These are phyloP conservation scores for Hyperoodon ampullatus DNA, from an alignment of 2,113 vertebrate species.

Conservation along the genomic window DNA sequence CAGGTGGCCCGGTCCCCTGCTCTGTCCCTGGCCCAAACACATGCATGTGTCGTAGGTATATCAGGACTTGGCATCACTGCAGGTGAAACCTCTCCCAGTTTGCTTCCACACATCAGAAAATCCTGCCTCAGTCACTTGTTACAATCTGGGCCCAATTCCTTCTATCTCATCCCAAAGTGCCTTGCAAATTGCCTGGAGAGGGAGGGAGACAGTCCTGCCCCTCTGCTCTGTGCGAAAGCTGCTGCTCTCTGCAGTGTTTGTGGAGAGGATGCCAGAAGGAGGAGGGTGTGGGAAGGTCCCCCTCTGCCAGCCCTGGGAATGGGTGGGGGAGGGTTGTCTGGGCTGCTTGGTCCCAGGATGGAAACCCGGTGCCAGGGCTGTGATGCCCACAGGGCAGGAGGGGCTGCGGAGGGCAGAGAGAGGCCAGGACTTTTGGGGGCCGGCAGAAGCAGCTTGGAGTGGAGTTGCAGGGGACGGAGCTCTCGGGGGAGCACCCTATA, in stretches of 20 bases:
- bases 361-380: background rate
- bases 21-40: background rate
- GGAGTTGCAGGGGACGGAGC: background rate
- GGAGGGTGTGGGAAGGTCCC: background rate
- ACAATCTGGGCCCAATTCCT: background rate
- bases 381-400: background rate
- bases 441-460: background rate
- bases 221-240: background rate
- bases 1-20: background rate
- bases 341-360: background rate
- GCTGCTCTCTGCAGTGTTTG: constrained; percentile 43
- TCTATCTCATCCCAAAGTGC: background rate
- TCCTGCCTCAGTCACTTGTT: background rate
- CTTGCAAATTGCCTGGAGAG: background rate
- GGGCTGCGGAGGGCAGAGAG: background rate
- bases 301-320: background rate
- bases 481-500: background rate
- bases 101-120: background rate
- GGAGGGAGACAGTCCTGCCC: background rate
- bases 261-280: background rate
- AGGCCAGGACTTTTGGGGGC: background rate
- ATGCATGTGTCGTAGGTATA: background rate
- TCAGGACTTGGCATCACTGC: background rate
- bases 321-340: background rate
- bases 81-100: background rate